Conservation (phyloP, 2,888 invertebrate species). For the Dicranocentrus wangi region DNA sequence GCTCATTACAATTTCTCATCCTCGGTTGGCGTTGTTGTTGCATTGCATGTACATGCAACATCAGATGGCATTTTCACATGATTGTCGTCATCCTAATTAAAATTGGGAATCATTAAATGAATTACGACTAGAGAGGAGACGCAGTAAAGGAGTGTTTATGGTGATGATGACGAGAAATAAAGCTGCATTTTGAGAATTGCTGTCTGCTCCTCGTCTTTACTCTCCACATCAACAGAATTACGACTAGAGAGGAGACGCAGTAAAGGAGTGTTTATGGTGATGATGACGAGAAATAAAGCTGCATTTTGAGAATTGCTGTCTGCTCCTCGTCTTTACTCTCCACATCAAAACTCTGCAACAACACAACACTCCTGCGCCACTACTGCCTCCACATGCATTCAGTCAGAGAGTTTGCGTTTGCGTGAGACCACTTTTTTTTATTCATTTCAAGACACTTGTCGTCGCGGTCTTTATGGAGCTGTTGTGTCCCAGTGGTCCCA, state of each 20-base stretch:
- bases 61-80: conserved; percentile 55
- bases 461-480: conserved; percentile 30
- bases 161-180: neutral
- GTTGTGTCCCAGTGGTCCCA: neutral
- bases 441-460: too few relatives aligned
- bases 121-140: conserved; percentile 51
- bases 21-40: conserved; percentile 4
- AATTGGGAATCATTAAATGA: conserved; percentile 66
- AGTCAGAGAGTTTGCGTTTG: neutral
- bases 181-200: neutral
- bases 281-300: neutral
- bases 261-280: conserved; percentile 19
- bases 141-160: conserved; percentile 34
- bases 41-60: conserved; percentile 54
- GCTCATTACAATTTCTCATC: neutral
- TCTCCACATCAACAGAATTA: conserved; percentile 49
- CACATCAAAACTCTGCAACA: conserved; percentile 26
- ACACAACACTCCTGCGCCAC: neutral
- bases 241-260: conserved; percentile 42
- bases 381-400: conserved; percentile 9
- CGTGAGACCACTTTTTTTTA: neutral
- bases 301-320: neutral
- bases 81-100: conserved; percentile 70
- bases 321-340: conserved; percentile 13
- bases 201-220: conserved; percentile 6